phyloP scores from a whole-genome alignment of 35 echinoderm and acorn worm species.

The Eucidaris tribuloides region DNA sequence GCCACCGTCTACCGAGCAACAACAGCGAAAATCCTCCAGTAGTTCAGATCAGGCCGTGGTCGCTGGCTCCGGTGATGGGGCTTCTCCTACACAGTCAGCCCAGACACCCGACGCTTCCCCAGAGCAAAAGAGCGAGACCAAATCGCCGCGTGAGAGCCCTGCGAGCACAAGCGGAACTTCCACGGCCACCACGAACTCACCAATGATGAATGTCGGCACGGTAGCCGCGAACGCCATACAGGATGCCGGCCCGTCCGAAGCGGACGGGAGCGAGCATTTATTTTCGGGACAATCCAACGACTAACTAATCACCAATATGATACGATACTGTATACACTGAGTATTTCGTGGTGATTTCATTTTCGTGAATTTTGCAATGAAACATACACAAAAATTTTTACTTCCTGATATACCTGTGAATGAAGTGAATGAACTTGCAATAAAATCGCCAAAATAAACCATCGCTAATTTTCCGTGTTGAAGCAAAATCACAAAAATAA shows the following conservation, averaged over 20 bases:
- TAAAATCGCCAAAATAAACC: too few species aligned
- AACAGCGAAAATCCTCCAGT: background rate
- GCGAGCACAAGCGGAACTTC: background rate
- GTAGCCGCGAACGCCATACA: conserved; percentile 1
- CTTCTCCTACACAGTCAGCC: background rate
- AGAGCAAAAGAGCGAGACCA: background rate
- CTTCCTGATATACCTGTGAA: too few species aligned
- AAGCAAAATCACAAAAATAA: too few species aligned
- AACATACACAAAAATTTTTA: too few species aligned
- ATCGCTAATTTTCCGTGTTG: too few species aligned
- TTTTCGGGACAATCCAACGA: too few species aligned
- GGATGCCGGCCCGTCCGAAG: background rate
- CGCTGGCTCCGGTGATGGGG: too few species aligned
- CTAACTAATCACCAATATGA: too few species aligned
- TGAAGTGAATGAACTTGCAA: too few species aligned
- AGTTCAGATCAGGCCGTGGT: background rate
- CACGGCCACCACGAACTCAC: background rate
- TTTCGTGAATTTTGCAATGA: too few species aligned
- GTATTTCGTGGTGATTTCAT: too few species aligned
- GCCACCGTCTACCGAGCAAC: background rate
- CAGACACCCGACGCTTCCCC: background rate
- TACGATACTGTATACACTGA: too few species aligned
- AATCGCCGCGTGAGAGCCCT: background rate
- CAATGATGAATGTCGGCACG: conserved; percentile 17
- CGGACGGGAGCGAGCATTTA: background rate